A percentile compares a stretch with the other conserved stretches of the same genome.
Conservation (phyloP, 2,113 vertebrate species). For the Gadus macrocephalus region DNA sequence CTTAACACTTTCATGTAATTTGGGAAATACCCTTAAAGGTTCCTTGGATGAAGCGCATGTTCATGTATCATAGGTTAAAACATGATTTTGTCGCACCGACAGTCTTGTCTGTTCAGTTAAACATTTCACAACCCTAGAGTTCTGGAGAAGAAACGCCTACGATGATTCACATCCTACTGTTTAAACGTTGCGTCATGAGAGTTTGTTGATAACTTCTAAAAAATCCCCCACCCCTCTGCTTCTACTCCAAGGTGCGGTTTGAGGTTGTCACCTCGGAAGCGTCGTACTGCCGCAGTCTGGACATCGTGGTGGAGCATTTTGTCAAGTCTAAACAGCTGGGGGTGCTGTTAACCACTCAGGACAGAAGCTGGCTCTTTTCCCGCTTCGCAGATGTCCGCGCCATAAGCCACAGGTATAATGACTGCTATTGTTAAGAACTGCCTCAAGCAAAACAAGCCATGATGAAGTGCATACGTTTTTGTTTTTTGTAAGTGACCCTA, state of each 20-base stretch:
- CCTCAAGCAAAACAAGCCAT: background rate
- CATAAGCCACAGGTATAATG: constrained; percentile 79
- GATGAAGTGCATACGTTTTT: too few relatives aligned
- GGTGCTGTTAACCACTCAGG: constrained; percentile 77
- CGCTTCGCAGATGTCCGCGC: constrained; percentile 83
- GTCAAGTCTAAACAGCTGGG: constrained; percentile 79
- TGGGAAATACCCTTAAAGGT: background rate
- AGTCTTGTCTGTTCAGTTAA: background rate
- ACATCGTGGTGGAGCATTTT: constrained; percentile 91
- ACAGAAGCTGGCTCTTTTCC: constrained; percentile 96
- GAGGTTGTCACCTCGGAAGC: constrained; percentile 94
- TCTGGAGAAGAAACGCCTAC: background rate
- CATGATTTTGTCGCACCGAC: background rate
- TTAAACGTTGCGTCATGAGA: background rate
- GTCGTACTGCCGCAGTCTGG: constrained; percentile 89
- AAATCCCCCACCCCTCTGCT: background rate
- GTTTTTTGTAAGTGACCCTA: background rate
- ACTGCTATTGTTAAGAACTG: background rate
- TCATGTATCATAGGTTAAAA: background rate
- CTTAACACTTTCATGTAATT: too few relatives aligned
- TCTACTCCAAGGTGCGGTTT: constrained; percentile 82
- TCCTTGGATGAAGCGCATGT: background rate
- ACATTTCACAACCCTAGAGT: constrained; percentile 35
- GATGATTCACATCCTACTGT: constrained; percentile 16
- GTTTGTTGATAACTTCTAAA: background rate